Percentiles rank a stretch among this genome's conserved stretches.
Evolutionary conservation across 2,888 invertebrate genomes (phyloP).

Genomic region (Thymelicus acteon): DNA sequence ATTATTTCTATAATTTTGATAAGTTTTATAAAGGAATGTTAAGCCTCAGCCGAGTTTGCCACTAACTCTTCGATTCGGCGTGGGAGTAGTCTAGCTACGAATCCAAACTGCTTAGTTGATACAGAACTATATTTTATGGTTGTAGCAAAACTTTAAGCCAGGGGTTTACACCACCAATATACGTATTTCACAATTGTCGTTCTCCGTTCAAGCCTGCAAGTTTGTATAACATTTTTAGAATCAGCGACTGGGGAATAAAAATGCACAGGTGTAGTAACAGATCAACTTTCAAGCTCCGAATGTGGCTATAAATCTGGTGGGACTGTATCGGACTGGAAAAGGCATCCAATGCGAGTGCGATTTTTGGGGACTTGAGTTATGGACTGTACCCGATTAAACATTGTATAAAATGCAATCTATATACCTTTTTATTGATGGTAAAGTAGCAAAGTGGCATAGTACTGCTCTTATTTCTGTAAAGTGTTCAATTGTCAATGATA

Average conservation of each 20-base stretch:
- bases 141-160: no score
- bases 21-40: no score
- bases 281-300: constrained; percentile 22
- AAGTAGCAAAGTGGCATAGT: not conserved
- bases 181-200: not conserved
- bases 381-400: constrained; percentile 16
- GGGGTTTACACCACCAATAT: no score
- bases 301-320: constrained; percentile 14
- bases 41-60: no score
- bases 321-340: constrained; percentile 21
- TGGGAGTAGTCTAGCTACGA: no score
- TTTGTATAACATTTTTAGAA: constrained; percentile 3
- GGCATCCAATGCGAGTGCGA: constrained; percentile 14
- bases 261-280: constrained; percentile 11
- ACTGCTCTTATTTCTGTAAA: no score
- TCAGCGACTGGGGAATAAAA: constrained; percentile 16
- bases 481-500: no score
- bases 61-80: no score
- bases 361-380: constrained; percentile 21
- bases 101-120: no score
- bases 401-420: constrained; percentile 10
- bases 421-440: not conserved
- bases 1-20: no score
- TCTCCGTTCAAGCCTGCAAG: not conserved
- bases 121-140: no score